Evolutionary conservation across 2,888 invertebrate species (phyloP).

Genomic region (Rhyacophila evoluta): DNA sequence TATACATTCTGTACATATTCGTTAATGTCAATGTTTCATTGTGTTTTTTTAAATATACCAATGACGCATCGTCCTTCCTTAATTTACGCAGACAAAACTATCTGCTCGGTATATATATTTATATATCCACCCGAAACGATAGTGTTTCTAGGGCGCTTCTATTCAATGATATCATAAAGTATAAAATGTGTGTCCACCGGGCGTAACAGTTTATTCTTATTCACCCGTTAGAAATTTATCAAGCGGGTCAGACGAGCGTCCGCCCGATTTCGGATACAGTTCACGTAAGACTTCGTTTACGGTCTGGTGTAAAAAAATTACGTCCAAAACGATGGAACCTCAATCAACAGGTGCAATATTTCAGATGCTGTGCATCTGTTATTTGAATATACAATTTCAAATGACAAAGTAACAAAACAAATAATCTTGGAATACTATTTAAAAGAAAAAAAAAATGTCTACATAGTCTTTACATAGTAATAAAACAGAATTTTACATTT

Average conservation of each 20-base stretch:
- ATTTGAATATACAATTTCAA: constrained; percentile 26
- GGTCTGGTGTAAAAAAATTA: background rate
- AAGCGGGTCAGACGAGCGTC: background rate
- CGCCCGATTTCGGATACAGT: background rate
- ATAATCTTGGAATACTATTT: constrained; percentile 34
- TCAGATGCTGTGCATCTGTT: constrained; percentile 31
- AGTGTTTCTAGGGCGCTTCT: background rate
- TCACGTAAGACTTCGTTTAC: background rate
- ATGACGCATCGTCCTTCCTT: background rate
- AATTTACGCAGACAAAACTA: background rate
- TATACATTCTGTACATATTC: constrained; percentile 8
- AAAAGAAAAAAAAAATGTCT: background rate
- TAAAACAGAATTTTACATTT: constrained; percentile 9
- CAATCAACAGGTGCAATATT: constrained; percentile 38
- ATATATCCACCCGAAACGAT: background rate
- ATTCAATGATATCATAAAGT: background rate
- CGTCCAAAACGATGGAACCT: constrained; percentile 44
- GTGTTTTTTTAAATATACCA: constrained; percentile 21
- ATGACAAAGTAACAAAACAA: constrained; percentile 25
- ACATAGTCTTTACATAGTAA: background rate
- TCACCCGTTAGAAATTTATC: background rate
- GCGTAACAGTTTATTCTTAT: background rate
- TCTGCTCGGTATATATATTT: background rate
- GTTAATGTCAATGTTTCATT: constrained; percentile 2
- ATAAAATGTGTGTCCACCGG: background rate